Conservation (phyloP, 2,797 vertebrate species). For the Artibeus jamaicensis region DNA sequence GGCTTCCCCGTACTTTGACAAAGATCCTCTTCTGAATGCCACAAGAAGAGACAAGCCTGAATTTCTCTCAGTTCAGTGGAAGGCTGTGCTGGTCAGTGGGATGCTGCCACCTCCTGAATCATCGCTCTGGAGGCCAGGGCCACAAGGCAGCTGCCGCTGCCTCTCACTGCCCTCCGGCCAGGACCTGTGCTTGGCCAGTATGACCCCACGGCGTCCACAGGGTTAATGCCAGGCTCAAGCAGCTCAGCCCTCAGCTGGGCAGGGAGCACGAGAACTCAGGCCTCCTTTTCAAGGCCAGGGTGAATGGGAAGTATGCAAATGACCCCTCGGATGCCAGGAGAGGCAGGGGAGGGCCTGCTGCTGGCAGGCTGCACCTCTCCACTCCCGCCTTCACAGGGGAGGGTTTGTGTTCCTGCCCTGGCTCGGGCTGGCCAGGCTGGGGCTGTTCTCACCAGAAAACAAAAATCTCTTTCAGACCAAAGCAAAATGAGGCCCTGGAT, state of each 20-base stretch:
- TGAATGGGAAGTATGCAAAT: constrained; percentile 88
- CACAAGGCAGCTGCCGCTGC: neutral
- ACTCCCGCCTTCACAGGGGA: constrained; percentile 87
- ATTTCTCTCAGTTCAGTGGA: neutral
- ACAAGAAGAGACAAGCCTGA: neutral
- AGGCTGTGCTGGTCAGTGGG: neutral
- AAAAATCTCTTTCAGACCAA: constrained; percentile 80
- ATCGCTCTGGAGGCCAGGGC: neutral
- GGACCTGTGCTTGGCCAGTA: neutral
- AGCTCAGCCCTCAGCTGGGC: constrained; percentile 65
- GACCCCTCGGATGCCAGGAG: constrained; percentile 68
- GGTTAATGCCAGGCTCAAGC: constrained; percentile 74
- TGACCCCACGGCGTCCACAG: neutral
- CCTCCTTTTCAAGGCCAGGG: constrained; percentile 82
- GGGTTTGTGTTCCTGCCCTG: constrained; percentile 73
- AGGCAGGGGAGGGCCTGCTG: constrained; percentile 81
- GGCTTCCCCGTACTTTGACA: neutral
- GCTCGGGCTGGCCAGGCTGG: constrained; percentile 69
- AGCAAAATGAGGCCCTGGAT: constrained; percentile 58
- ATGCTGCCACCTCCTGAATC: neutral
- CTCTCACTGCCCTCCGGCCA: neutral
- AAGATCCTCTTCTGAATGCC: neutral
- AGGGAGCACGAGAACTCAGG: constrained; percentile 77
- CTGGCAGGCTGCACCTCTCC: constrained; percentile 90
- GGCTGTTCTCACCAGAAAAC: constrained; percentile 78